A percentile compares a stretch with the other conserved stretches of the same genome.
phyloP scores from a whole-genome alignment of 2,888 invertebrate genomes.

The Penaeus monodon region DNA sequence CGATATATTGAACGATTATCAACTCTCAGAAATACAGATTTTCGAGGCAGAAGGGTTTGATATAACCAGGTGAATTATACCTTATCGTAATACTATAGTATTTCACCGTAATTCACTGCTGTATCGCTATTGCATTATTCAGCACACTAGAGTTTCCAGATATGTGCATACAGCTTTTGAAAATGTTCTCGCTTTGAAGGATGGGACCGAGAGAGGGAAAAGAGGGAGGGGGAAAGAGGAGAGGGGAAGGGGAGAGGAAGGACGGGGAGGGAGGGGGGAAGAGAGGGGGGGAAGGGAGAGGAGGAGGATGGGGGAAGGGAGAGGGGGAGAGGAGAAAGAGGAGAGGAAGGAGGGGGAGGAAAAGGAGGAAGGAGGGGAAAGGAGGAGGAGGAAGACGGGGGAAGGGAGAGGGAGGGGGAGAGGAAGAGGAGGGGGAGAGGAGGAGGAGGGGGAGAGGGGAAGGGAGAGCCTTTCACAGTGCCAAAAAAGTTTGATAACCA shows the following conservation, averaged over 20 bases:
- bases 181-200: too few relatives aligned
- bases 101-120: too few relatives aligned
- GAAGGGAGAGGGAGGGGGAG: not conserved
- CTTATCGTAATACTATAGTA: too few relatives aligned
- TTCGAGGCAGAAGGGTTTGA: too few relatives aligned
- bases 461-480: not conserved
- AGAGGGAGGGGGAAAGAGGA: not conserved
- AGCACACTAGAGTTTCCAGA: too few relatives aligned
- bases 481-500: conserved; percentile 13
- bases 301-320: not conserved
- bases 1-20: too few relatives aligned
- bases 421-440: not conserved
- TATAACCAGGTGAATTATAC: too few relatives aligned
- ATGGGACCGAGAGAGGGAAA: not conserved
- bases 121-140: too few relatives aligned
- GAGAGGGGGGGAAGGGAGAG: not conserved
- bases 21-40: too few relatives aligned
- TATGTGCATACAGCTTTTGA: too few relatives aligned
- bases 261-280: not conserved
- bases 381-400: not conserved
- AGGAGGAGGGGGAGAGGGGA: too few relatives aligned
- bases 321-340: not conserved
- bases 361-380: not conserved
- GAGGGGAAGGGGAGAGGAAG: not conserved
- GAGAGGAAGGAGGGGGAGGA: not conserved